Conservation (phyloP, 2,113 vertebrate genomes). For the Hypanus sabinus region DNA sequence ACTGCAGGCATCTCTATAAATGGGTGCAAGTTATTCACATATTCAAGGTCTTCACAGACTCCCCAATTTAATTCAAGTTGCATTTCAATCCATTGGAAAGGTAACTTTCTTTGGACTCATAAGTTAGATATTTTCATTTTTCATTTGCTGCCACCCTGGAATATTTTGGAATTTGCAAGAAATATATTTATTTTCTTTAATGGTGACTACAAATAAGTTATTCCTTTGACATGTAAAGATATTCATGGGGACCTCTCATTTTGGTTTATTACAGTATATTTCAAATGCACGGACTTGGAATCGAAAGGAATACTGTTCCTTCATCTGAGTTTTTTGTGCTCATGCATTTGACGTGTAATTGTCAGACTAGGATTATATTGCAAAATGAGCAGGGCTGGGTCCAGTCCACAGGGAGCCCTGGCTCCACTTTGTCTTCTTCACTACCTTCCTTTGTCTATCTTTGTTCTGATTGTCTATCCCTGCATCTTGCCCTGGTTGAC, state of each 20-base stretch:
- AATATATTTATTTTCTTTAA: background rate
- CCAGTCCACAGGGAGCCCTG: conserved; percentile 9
- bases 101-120: background rate
- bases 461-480: background rate
- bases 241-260: background rate
- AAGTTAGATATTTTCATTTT: background rate
- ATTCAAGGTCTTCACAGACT: too few relatives aligned
- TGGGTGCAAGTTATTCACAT: too few relatives aligned
- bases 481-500: background rate
- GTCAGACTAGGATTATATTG: background rate
- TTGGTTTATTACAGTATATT: background rate
- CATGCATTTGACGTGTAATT: conserved; percentile 6
- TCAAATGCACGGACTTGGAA: background rate
- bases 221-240: background rate
- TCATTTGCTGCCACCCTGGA: background rate
- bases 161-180: background rate
- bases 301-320: background rate
- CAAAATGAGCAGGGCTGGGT: background rate
- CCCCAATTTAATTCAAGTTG: background rate
- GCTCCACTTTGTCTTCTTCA: conserved; percentile 20
- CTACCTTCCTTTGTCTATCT: conserved; percentile 4
- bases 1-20: too few relatives aligned
- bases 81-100: background rate
- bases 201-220: background rate
- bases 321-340: background rate